Evolutionary conservation across 2,888 invertebrate genomes (phyloP).

Genomic region (Thera britannica): DNA sequence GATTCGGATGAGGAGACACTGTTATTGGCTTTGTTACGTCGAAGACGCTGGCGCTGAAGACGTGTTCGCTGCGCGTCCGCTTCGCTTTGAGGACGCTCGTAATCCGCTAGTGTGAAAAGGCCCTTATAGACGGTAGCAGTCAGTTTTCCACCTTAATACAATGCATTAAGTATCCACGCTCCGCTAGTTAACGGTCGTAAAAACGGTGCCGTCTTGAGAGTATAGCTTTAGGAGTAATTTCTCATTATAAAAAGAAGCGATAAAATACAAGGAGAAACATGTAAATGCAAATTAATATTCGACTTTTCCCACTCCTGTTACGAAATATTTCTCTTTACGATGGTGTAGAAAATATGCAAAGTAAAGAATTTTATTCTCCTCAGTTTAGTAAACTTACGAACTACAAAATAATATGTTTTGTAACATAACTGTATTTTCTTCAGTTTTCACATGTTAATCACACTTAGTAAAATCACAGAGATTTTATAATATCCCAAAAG

Average conservation of each 20-base stretch:
- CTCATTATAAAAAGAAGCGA: slow-evolving; percentile 13
- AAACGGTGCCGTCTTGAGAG: background rate
- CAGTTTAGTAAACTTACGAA: no score
- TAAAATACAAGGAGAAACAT: slow-evolving; percentile 16
- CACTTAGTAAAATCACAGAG: no score
- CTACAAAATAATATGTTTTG: no score
- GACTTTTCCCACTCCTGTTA: slow-evolving; percentile 9
- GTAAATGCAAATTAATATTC: slow-evolving; percentile 16
- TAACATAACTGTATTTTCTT: no score
- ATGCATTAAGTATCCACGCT: background rate
- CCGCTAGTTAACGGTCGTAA: background rate
- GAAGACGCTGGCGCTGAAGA: no score
- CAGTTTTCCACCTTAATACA: background rate
- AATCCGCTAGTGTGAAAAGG: no score
- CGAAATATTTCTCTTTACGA: background rate
- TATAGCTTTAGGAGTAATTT: slow-evolving; percentile 12
- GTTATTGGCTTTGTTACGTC: no score
- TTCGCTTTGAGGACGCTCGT: no score
- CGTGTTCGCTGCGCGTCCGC: no score
- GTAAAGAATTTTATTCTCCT: background rate
- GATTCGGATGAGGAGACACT: no score
- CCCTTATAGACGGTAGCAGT: background rate
- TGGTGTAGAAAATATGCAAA: background rate
- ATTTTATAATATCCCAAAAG: no score
- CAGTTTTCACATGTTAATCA: no score